These are phyloP conservation scores for Scaptomyza pallida DNA, from an alignment of 1,140 invertebrate genomes.

Conservation along the genomic window DNA sequence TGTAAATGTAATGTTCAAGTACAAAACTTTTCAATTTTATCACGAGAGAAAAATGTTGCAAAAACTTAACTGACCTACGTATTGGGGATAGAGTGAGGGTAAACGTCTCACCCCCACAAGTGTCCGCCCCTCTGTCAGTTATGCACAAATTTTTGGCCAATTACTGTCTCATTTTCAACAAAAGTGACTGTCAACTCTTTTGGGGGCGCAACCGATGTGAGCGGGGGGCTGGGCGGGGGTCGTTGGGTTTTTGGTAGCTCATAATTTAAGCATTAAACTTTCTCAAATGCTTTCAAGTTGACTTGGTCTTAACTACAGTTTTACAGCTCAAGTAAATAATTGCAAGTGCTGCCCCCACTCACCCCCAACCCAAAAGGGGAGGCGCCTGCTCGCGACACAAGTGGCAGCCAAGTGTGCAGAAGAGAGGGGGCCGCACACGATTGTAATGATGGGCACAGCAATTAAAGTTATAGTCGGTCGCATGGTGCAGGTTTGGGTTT, in stretches of 20 bases:
- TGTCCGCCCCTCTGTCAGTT: slow-evolving; percentile 34
- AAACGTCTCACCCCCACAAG: background rate
- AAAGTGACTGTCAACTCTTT: slow-evolving; percentile 81
- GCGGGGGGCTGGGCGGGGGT: background rate
- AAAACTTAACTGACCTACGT: slow-evolving; percentile 64
- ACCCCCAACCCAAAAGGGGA: too few species aligned
- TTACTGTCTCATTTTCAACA: slow-evolving; percentile 80
- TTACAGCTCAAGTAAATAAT: slow-evolving; percentile 82
- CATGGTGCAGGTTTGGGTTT: slow-evolving; percentile 24
- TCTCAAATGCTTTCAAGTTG: slow-evolving; percentile 80
- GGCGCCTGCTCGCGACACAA: slow-evolving; percentile 1
- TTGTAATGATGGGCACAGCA: slow-evolving; percentile 79
- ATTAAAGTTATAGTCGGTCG: slow-evolving; percentile 72
- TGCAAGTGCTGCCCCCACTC: slow-evolving; percentile 43
- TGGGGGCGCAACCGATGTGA: too few species aligned
- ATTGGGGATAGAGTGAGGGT: background rate
- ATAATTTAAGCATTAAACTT: slow-evolving; percentile 83
- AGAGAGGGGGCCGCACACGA: slow-evolving; percentile 24
- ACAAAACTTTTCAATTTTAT: slow-evolving; percentile 72
- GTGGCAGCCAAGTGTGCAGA: background rate
- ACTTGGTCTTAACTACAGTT: slow-evolving; percentile 81
- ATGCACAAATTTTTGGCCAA: slow-evolving; percentile 71
- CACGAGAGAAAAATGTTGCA: slow-evolving; percentile 21
- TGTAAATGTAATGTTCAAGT: slow-evolving; percentile 32
- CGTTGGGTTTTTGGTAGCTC: slow-evolving; percentile 54